A percentile compares a stretch with the other conserved stretches of the same genome.
These are phyloP conservation scores for Galbula dea DNA, from an alignment of 2,113 vertebrate species.

Conservation along the genomic window DNA sequence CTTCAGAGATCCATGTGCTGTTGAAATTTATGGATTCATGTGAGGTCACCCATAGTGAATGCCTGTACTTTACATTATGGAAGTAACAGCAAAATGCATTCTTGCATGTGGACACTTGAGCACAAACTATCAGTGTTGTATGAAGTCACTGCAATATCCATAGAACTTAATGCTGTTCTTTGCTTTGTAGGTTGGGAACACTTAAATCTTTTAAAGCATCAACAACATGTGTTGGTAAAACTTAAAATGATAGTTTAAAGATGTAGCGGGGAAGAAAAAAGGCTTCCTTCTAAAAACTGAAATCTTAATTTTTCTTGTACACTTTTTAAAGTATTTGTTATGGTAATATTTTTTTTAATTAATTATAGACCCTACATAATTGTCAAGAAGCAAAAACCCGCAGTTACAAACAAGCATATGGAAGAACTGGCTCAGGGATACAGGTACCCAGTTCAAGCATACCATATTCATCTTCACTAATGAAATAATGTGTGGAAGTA, in stretches of 20 bases:
- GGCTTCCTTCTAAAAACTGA: not conserved
- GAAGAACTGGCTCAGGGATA: conserved; percentile 96
- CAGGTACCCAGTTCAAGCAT: conserved; percentile 74
- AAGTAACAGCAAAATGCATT: not conserved
- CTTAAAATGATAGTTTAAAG: not conserved
- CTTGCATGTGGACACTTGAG: not conserved
- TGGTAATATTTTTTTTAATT: not conserved
- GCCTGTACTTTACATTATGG: not conserved
- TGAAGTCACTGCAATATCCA: not conserved
- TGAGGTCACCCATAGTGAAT: not conserved
- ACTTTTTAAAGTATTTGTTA: not conserved
- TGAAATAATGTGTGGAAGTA: not conserved
- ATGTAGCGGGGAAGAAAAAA: not conserved
- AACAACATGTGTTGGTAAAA: not conserved
- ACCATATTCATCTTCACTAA: not conserved
- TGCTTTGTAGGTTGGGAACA: not conserved
- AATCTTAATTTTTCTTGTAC: not conserved
- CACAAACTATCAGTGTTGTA: not conserved
- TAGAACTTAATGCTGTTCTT: not conserved
- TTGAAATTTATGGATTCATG: conserved; percentile 66
- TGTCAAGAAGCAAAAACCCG: conserved; percentile 91
- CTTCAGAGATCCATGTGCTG: conserved; percentile 1
- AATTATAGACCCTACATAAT: conserved; percentile 91
- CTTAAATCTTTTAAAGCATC: not conserved
- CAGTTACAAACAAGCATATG: conserved; percentile 94